Percentiles rank a stretch among this genome's conserved stretches.
Evolutionary conservation across 2,888 invertebrate genomes (phyloP).

Genomic region (Shargacucullia verbasci): DNA sequence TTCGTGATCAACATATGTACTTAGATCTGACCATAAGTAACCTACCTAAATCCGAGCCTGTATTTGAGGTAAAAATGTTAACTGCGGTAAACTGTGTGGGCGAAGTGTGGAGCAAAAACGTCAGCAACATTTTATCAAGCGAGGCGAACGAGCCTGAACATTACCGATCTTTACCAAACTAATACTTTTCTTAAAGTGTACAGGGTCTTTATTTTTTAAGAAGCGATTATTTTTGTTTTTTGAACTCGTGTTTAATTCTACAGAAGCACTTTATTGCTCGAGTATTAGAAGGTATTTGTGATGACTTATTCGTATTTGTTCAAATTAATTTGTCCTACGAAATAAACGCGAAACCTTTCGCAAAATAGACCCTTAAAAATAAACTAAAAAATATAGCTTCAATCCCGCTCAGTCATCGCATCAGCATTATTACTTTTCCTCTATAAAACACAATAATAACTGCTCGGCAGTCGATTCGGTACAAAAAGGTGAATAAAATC

Average conservation of each 20-base stretch:
- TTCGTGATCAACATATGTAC: no score
- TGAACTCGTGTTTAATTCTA: no score
- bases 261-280: no score
- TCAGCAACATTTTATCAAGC: slow-evolving; percentile 42
- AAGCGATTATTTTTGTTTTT: no score
- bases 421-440: slow-evolving; percentile 59
- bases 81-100: slow-evolving; percentile 30
- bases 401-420: slow-evolving; percentile 35
- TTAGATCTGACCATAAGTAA: no score
- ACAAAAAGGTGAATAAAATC: slow-evolving; percentile 59
- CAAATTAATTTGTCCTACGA: no score
- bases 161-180: slow-evolving; percentile 17
- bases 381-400: slow-evolving; percentile 31
- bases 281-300: no score
- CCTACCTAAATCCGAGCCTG: slow-evolving; percentile 7
- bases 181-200: no score
- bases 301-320: no score
- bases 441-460: slow-evolving; percentile 59
- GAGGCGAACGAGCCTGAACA: slow-evolving; percentile 11
- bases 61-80: slow-evolving; percentile 36
- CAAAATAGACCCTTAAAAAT: background rate
- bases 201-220: no score
- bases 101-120: slow-evolving; percentile 29
- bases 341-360: no score
- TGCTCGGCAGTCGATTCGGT: slow-evolving; percentile 46